Base-by-base conservation (phyloP, 2,113 vertebrate genomes). In the Xenopus borealis region DNA sequence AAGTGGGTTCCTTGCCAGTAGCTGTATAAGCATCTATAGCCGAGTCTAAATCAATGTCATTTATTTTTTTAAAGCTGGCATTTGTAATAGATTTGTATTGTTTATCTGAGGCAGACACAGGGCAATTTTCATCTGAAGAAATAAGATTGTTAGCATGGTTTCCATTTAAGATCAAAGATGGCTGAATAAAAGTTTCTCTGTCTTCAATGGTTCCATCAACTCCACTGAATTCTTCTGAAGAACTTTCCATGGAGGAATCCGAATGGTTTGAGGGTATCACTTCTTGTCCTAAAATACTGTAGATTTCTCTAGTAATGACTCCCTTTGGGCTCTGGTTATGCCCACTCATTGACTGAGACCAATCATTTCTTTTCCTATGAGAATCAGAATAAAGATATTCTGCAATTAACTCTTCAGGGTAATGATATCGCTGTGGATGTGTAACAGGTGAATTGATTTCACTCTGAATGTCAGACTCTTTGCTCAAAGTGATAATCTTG, bases 371-470 rank as follows among this genome's bases (percentile, higher is more conserved):
- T 12, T 61, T 61, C 1, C 19, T 18, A 61, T 61, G 18, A 61
- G 20, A 11, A 61, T 11, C 9, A 58, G 55, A 16, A 10, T 10
- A 1, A 13, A 10, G 27, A 61, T 61, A 20, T 23, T 23, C 58
- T 23, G 59, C 9, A 14, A 64, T 53, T 27, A 63, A 12, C 23
- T 66, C 72, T 66, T 77, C 61, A 3, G 46, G 12, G 11, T 40
- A 75, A 40, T 58, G 52, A n/a, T 52, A 33, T 8, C 94, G 91
- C 83, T 94, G 94, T 52, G 92, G 88, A 12, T 93, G 94, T 2
- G 93, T 92, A 0, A 87, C 89, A 40, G 92, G 86, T 89, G 44
- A 11, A 66, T 46, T 9, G 16, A n/a, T 46, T 10, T 45, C n/a
- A 11, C 40, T 8, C 40, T 66, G 86, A 87, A 71, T 86, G 90